Conservation (phyloP, 2,797 vertebrate genomes). For the Thunnus albacares region DNA sequence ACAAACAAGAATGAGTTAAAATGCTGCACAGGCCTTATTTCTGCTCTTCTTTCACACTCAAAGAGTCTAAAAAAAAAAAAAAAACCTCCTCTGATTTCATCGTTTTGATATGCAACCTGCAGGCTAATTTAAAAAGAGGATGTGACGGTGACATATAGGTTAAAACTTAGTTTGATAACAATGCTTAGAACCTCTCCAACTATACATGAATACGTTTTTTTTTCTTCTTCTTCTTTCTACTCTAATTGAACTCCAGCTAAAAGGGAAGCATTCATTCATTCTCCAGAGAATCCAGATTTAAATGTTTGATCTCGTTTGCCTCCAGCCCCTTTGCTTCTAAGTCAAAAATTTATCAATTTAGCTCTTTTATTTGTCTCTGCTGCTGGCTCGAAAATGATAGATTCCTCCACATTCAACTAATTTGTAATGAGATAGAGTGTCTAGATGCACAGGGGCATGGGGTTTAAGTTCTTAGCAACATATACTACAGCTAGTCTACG, state of each 20-base stretch:
- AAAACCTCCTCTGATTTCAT: slow-evolving; percentile 16
- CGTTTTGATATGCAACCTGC: slow-evolving; percentile 73
- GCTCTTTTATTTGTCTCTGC: slow-evolving; percentile 6
- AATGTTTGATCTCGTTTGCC: slow-evolving; percentile 29
- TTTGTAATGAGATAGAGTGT: slow-evolving; percentile 46
- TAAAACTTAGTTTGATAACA: slow-evolving; percentile 37
- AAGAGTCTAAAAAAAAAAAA: neutral
- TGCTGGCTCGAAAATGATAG: slow-evolving; percentile 13
- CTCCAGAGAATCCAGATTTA: slow-evolving; percentile 20
- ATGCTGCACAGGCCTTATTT: slow-evolving; percentile 51
- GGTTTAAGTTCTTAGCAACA: slow-evolving; percentile 66
- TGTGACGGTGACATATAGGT: slow-evolving; percentile 35
- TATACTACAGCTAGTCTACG: slow-evolving; percentile 75
- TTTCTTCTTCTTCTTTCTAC: neutral
- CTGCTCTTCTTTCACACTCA: slow-evolving; percentile 4
- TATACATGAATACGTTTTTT: slow-evolving; percentile 20
- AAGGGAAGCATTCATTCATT: slow-evolving; percentile 1
- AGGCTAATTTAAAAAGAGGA: slow-evolving; percentile 32
- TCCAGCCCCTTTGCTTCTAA: slow-evolving; percentile 10
- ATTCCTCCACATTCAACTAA: slow-evolving; percentile 50
- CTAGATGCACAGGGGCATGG: slow-evolving; percentile 48
- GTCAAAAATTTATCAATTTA: slow-evolving; percentile 9
- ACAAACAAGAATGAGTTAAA: slow-evolving; percentile 51
- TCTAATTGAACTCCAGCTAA: slow-evolving; percentile 22
- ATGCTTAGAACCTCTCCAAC: slow-evolving; percentile 35